A percentile compares a stretch with the other conserved stretches of the same genome.
Evolutionary conservation across 2,888 invertebrate species (phyloP).

Genomic region (Chymomyza caudatula): DNA sequence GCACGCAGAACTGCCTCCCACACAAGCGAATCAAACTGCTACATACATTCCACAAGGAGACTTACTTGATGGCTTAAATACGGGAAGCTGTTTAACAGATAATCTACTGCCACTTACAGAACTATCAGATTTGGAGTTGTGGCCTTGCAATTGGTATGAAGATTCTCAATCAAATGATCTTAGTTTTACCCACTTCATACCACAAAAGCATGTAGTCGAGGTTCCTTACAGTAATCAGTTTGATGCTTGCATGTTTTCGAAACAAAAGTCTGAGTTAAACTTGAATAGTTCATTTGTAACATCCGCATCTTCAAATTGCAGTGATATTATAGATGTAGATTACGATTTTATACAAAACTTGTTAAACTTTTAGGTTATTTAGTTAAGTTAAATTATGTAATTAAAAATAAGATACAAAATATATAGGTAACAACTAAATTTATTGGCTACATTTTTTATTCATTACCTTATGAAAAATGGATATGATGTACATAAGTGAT

Average conservation of each 20-base stretch:
- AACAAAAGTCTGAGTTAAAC: constrained; percentile 29
- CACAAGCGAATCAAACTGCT: neutral
- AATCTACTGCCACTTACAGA: neutral
- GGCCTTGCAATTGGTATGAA: neutral
- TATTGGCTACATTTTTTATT: too few relatives aligned
- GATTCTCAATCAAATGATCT: neutral
- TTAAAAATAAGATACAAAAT: neutral
- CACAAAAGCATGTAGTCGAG: neutral
- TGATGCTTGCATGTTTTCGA: neutral
- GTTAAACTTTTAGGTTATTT: constrained; percentile 16
- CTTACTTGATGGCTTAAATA: neutral
- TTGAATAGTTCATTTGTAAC: constrained; percentile 21
- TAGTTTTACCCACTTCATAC: neutral
- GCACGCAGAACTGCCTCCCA: neutral
- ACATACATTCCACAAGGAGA: neutral
- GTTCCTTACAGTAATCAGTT: constrained; percentile 2
- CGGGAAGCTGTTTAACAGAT: neutral
- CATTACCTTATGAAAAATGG: too few relatives aligned
- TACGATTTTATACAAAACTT: constrained; percentile 49
- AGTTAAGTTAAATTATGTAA: neutral
- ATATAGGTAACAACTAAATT: neutral
- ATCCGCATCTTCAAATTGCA: constrained; percentile 20
- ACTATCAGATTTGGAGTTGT: neutral
- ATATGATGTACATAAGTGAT: too few relatives aligned
- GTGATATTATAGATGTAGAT: constrained; percentile 40